phyloP scores from a whole-genome alignment of 2,888 invertebrate species.

The Hirtodrosophila cameraria region DNA sequence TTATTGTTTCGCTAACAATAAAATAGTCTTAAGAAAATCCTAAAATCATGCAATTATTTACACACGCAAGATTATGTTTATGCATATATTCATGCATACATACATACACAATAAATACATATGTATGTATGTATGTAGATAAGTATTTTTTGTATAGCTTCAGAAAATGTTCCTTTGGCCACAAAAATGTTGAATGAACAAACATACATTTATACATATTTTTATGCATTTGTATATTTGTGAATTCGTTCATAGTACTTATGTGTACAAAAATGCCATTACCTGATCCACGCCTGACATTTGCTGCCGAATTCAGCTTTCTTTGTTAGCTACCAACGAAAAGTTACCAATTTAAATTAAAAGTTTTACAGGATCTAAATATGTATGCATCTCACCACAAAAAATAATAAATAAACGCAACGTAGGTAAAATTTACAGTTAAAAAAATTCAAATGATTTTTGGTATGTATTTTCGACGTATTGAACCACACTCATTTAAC shows the following conservation, averaged over 20 bases:
- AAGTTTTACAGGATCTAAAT: constrained; percentile 9
- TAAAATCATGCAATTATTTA: constrained; percentile 2
- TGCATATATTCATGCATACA: neutral
- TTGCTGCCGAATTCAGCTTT: constrained; percentile 85
- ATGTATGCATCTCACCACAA: constrained; percentile 59
- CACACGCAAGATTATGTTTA: neutral
- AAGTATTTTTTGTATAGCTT: neutral
- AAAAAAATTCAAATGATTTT: constrained; percentile 61
- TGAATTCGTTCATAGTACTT: no score
- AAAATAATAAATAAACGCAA: constrained; percentile 74
- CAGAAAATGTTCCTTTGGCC: constrained; percentile 1
- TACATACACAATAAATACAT: neutral
- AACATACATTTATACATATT: constrained; percentile 1
- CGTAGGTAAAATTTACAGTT: constrained; percentile 56
- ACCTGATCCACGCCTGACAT: constrained; percentile 97
- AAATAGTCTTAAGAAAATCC: neutral
- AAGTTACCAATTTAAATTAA: constrained; percentile 17
- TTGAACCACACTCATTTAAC: constrained; percentile 63
- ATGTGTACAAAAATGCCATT: constrained; percentile 81
- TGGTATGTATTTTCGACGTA: constrained; percentile 64
- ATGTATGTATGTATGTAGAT: neutral
- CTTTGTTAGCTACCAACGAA: constrained; percentile 65
- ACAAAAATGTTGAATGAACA: constrained; percentile 5
- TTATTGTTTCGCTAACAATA: constrained; percentile 15
- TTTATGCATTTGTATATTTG: constrained; percentile 31